Base-by-base conservation (phyloP, 2,888 invertebrate species). In the Hirtodrosophila alboralis region DNA sequence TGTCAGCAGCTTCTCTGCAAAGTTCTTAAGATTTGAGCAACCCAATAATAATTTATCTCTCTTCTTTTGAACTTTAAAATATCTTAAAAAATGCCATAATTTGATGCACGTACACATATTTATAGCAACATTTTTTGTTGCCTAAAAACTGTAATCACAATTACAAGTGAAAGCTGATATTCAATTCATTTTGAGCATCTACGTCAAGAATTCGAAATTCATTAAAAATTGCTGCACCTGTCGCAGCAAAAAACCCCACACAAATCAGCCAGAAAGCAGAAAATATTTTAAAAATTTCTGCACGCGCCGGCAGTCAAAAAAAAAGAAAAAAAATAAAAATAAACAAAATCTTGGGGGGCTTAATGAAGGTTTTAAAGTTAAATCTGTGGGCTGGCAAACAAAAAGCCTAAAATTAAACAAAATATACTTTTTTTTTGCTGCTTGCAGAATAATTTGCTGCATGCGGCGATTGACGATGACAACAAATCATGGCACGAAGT, bases 381-480 rank as follows among this genome's bases (percentile, higher is more conserved):
- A 8, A 31, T 18, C 18, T 16, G 44, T 34, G 12, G 45, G 45
- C 56, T 67, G 60, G 47, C 40, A 59, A 71, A 47, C 40, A 51
- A 49, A 58, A 58, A 52, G 73, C 76, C 76, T 68, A 75, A 79
- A 79, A 84, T 84, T 79, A 84, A 79, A 84, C 69, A 78, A 71
- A 51, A 23, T 68, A 56, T 74, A 59, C 3, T 52, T 72, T 84
- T 67, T 75, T 73, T 62, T 61, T 67, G 47, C 28, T 44, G 37
- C 34, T 26, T 44, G 37, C 34, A 68, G 47, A 79, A 83, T 78
- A 77, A 79, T 83, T 79, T 77, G 71, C 59, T 77, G 78, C 71
- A 84, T 74, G 74, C 71, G 78, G 44, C 70, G 56, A 49, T 52
- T 73, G 66, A 40, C 45, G 65, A 56, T 65, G 59, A 62, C 73